Conservation (phyloP, 2,797 vertebrate genomes). For the Cercopithecus petaurista region DNA sequence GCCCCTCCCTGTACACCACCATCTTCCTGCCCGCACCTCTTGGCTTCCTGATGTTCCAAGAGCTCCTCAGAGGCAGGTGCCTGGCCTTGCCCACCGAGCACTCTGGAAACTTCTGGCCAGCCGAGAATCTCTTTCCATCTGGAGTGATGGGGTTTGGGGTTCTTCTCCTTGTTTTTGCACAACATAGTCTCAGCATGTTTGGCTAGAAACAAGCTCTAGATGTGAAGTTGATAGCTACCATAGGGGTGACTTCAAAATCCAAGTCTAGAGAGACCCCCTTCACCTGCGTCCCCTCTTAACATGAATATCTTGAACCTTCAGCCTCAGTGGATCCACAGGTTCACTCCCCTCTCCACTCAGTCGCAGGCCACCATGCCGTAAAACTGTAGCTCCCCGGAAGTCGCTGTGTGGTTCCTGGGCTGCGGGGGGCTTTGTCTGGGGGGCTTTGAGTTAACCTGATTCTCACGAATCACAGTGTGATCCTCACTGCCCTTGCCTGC, state of each 20-base stretch:
- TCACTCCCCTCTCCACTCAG: background rate
- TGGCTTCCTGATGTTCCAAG: no score
- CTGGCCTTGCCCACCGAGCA: background rate
- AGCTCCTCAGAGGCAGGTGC: rapidly evolving
- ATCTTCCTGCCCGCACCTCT: no score
- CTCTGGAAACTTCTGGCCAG: background rate
- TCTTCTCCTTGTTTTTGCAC: background rate
- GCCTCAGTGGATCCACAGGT: background rate
- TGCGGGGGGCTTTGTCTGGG: no score
- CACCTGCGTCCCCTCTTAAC: rapidly evolving
- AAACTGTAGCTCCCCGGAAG: rapidly evolving
- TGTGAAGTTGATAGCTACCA: background rate
- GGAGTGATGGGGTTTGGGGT: rapidly evolving
- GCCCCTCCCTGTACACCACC: no score
- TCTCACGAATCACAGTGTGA: no score
- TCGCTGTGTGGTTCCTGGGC: no score
- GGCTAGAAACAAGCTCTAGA: background rate
- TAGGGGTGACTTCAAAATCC: rapidly evolving
- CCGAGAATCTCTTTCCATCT: no score
- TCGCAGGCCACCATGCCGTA: rapidly evolving
- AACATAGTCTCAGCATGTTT: background rate
- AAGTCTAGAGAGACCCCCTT: rapidly evolving
- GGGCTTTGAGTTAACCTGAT: no score
- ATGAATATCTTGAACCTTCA: background rate
- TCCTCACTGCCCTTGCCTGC: no score